Evolutionary conservation across 2,797 vertebrate genomes (phyloP), one percentile per base, ranked within the genome.

Genomic region (Lindbergichthys nudifrons): DNA sequence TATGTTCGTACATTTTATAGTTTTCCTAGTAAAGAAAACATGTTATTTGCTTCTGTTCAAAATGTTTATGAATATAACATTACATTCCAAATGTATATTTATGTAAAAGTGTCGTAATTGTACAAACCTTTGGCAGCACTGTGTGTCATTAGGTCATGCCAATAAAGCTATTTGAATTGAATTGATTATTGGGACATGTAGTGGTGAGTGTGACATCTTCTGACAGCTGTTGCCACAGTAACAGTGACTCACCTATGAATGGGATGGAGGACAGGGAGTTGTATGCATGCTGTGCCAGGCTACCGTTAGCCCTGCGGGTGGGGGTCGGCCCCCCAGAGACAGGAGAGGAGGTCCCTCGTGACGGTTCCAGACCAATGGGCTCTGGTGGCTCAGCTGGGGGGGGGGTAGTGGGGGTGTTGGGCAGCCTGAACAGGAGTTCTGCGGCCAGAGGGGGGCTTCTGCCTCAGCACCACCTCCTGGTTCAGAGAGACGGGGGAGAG

Each of bases 221-320:
- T 56, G 41, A 46, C 14, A 48, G 53, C 77, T 36, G 63, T 48
- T 42, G 52, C 63, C 71, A 39, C 39, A 73, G 46, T 48, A 32
- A 59, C 79, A 21, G 13, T 65, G 41, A 95, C 97, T 95, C 86
- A 99, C 98, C 98, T 79, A 98, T 98, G 90, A 97, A 99, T 32
- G 97, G 98, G 66, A 99, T 98, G 54, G 96, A 96, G 0, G 97
- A 96, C 89, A 98, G 86, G 10, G 97, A 97, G 81, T 98, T 96
- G 71, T 95, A 96, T 0, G 96, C 94, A 58, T 95, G 89, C 0
- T 94, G 93, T 75, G 95, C 94, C 84, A 97, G 87, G 2, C 94
- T 94, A 70, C 92, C 92, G 42, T 94, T 94, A 8, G 78, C 82
- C 59, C 90, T 77, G 21, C 65, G 80, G 67, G 21, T 85, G 23